Evolutionary conservation across 2,113 vertebrate species (phyloP), one percentile per base, ranked within the genome.

Genomic region (Microtus pennsylvanicus): DNA sequence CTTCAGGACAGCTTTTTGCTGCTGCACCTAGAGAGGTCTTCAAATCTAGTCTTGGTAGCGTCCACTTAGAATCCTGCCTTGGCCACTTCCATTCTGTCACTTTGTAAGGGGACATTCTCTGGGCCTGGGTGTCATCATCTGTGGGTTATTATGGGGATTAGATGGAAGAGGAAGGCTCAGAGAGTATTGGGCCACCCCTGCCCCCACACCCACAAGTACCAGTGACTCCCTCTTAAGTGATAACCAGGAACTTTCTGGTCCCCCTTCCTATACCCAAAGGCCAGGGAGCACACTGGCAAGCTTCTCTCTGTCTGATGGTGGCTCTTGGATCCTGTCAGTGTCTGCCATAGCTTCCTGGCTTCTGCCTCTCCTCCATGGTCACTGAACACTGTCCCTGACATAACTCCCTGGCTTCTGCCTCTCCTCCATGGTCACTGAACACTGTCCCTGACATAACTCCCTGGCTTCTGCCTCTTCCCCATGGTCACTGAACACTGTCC

Each of bases 201-300:
- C 11, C 38, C 3, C 11, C 33, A 38, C 2, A 35, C 45, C 17
- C 13, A 26, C 16, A 65, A 33, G 33, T 22, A 33, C 47, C 63
- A 42, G 50, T 30, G 35, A n/a, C 16, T 35, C 63, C 2, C 42
- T 14, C 10, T 8, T 52, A 38, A 70, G 69, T 87, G 70, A 85
- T 26, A 87, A 8, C 33, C 6, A 55, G 74, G 81, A 88, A 38
- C 38, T 69, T 86, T 72, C 65, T 63, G 72, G n/a, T 5, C 33
- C 47, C 17, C 6, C 2, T 3, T 3, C 55, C 7, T 3, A 28
- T 7, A 26, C 0, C 13, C 19, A 17, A 10, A 1, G 24, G 8
- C 11, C 13, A n/a, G 50, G 65, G 10, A 9, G 50, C n/a, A 42
- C 16, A 17, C 13, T 12, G 65, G 33, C 61, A 78, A 3, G 3